Conservation (phyloP, 2,888 invertebrate species). For the Dyspetes luteomarginatus region DNA sequence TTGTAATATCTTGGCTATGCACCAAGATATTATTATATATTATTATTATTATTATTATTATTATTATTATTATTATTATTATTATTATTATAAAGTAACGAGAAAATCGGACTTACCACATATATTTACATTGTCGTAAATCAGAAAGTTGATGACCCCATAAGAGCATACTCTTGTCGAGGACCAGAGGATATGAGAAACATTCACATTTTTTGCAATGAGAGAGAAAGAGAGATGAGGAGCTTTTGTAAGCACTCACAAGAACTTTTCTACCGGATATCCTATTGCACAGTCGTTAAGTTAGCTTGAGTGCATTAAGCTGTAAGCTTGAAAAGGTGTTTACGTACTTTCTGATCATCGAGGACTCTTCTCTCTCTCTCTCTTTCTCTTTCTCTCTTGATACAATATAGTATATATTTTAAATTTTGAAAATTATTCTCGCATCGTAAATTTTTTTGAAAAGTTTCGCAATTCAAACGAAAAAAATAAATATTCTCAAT, state of each 20-base stretch:
- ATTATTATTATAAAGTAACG: too few species aligned
- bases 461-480: too few species aligned
- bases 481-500: too few species aligned
- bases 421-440: too few species aligned
- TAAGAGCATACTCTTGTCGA: constrained; percentile 23
- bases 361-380: constrained; percentile 32
- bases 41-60: too few species aligned
- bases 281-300: constrained; percentile 46
- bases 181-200: neutral
- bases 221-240: neutral
- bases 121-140: constrained; percentile 5
- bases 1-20: too few species aligned
- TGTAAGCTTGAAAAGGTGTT: constrained; percentile 28
- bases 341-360: constrained; percentile 42
- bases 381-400: too few species aligned
- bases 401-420: too few species aligned
- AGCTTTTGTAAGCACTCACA: constrained; percentile 1
- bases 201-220: neutral
- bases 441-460: too few species aligned
- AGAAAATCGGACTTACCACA: too few species aligned
- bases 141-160: constrained; percentile 3
- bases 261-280: constrained; percentile 35
- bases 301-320: constrained; percentile 54
- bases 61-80: too few species aligned
- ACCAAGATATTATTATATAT: too few species aligned